Evolutionary conservation across 2,113 vertebrate genomes (phyloP), one percentile per base, ranked within the genome.

Genomic region (Myrmecophaga tridactyla): DNA sequence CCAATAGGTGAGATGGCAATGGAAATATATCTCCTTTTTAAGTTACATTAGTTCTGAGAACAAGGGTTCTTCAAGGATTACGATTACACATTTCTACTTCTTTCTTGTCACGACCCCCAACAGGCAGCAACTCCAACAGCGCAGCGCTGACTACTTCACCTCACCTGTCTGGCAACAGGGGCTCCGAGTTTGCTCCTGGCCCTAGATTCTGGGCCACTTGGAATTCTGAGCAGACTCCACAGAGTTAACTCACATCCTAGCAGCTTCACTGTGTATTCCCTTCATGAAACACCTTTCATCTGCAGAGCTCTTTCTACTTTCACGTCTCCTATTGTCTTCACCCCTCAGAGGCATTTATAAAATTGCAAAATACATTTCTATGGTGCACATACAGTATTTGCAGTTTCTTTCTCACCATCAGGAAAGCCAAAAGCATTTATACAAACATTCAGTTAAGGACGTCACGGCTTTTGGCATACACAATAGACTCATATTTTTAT

Each of bases 401-500:
- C 18, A 23, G 1, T 39, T 87, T 85, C 18, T 82, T 90, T 88
- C 60, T 63, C 53, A 56, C 53, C 39, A 39, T 31, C 67, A 85
- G 77, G 77, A 85, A 90, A 93, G 86, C 84, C 41, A 53, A 96
- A 95, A 34, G 72, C 72, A 39, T 78, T 96, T 25, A 86, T 51
- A 75, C 48, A 85, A 90, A 77, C 92, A 73, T 81, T 88, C 88
- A 73, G 81, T 69, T 67, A 88, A 96, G 95, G 92, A 95, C 62
- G 86, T 36, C 9, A 0, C 0, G 5, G 77, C 36, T 78, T 89
- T 95, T 58, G 62, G 58, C 63, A 73, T 78, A 84, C 72, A 94
- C 48, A 89, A 90, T 53, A 31, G 56, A 89, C 23, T 53, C 77
- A 53, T 3, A 70, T 75, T 90, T 86, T 72, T 7, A 62, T 87